Evolutionary conservation across 2,113 vertebrate genomes (phyloP), one percentile per base, ranked within the genome.

Genomic region (Halichoeres trimaculatus): DNA sequence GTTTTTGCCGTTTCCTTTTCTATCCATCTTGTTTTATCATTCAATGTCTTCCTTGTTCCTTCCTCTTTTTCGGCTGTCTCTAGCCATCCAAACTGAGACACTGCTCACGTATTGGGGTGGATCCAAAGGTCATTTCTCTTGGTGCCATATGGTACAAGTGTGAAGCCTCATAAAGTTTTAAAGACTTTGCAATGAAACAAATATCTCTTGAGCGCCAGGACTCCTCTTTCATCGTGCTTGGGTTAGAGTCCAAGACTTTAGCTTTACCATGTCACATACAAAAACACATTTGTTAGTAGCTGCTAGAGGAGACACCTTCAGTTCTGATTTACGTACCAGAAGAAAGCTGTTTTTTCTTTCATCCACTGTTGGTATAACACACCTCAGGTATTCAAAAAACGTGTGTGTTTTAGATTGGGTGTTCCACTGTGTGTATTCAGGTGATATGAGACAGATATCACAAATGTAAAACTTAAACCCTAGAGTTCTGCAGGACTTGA

Each of bases 61-160:
- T n/a, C 34, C 9, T 60, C 17, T 62, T 57, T 16, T 40, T 60
- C 41, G 2, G 6, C 35, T 23, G 20, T 64, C 34, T 7, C 77
- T 34, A 13, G 67, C 69, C 75, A 68, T 74, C 61, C 51, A 24
- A 19, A 52, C 47, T 57, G 55, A 30, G 45, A 53, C 54, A 64
- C 81, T 82, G 71, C 61, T 92, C 76, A 78, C 55, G 34, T 72
- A 73, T 51, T 30, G 41, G 74, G 66, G 84, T 71, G 84, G 86
- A 88, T 75, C 76, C 26, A 59, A 43, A 19, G 85, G 87, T 88
- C 74, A 87, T 84, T 88, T 47, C 56, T 56, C 68, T 55, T 68
- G 1, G 56, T 22, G 8, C 85, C 83, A 84, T 87, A 83, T 85
- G 79, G 79, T 66, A 74, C 67, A 45, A 61, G 74, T 84, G 75